Evolutionary conservation across 2,888 invertebrate genomes (phyloP), one percentile per base, ranked within the genome.

Genomic region (Macroteleia sp.): DNA sequence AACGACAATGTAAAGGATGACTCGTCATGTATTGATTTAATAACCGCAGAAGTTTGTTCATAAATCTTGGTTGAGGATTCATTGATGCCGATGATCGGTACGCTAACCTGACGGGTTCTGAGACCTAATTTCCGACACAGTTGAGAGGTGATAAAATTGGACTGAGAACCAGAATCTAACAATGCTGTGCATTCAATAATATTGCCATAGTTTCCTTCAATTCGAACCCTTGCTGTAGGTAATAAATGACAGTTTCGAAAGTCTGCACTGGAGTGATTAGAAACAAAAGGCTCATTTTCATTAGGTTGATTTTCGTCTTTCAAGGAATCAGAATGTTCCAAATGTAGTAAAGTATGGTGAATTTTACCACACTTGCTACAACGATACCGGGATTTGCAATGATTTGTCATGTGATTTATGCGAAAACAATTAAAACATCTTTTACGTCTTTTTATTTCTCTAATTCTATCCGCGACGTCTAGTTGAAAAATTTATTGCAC

Each of bases 381-480:
- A 2, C 34, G 17, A n/a, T 34, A 22, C 3, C 14, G 34, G 1
- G 28, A 48, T 16, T 36, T 17, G 36, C 28, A 67, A 6, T 56
- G 12, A 17, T 20, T n/a, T 3, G 39, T 32, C 8, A 22, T 12
- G 17, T 48, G 48, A 20, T 22, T 39, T 17, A 22, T 9, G 22
- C 56, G 61, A 12, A 75, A 48, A 32, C 67, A 75, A 34, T 75
- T 75, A 3, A 75, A 32, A 32, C 75, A 75, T 16, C 54, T 19
- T 20, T 61, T 67, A 1, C 44, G 48, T 17, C 19, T 25, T 41
- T 59, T 69, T 0, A 34, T 50, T 42, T 62, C 50, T 10, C 46
- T 41, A n/a, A 75, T 54, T n/a, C 67, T 20, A n/a, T 17, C n/a
- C 1, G 17, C 14, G 19, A 69, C 36, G n/a, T 61, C 6, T 25